These are phyloP conservation scores for Cnemophilus loriae DNA, from an alignment of 2,113 vertebrate species.

Conservation along the genomic window DNA sequence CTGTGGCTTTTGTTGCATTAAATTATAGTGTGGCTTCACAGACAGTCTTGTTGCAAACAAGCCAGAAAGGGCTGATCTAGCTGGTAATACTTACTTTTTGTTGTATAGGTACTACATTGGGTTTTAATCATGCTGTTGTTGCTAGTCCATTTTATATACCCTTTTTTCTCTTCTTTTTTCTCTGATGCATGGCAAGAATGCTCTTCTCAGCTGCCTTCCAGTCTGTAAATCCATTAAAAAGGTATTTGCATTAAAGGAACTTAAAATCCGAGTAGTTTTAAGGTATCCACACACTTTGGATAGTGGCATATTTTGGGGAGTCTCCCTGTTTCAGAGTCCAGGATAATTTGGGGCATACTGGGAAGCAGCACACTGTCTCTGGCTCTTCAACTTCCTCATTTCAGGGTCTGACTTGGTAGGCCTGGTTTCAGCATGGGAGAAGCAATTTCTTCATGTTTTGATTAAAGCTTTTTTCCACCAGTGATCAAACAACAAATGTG, in stretches of 20 bases:
- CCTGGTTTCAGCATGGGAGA: not conserved
- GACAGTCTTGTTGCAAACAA: not conserved
- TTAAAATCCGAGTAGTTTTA: not conserved
- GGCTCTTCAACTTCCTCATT: not conserved
- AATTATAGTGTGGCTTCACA: not conserved
- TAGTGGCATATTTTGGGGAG: not conserved
- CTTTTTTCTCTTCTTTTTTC: not conserved
- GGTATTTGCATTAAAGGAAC: not conserved
- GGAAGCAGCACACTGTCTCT: accelerated
- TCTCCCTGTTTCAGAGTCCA: not conserved
- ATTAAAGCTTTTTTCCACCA: not conserved
- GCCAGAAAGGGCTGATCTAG: not conserved
- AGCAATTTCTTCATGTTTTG: not conserved
- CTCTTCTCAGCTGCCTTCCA: not conserved
- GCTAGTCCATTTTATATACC: not conserved
- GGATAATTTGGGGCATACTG: not conserved
- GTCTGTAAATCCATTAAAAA: not conserved
- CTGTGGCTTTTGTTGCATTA: not conserved
- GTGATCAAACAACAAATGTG: not conserved
- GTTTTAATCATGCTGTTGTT: not conserved
- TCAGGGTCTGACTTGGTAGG: not conserved
- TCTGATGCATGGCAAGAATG: not conserved
- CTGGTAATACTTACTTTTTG: not conserved
- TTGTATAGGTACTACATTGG: not conserved
- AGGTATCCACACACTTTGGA: not conserved